A percentile compares a stretch with the other conserved stretches of the same genome.
Conservation (phyloP, 2,113 vertebrate species). For the Eulemur macaco region DNA sequence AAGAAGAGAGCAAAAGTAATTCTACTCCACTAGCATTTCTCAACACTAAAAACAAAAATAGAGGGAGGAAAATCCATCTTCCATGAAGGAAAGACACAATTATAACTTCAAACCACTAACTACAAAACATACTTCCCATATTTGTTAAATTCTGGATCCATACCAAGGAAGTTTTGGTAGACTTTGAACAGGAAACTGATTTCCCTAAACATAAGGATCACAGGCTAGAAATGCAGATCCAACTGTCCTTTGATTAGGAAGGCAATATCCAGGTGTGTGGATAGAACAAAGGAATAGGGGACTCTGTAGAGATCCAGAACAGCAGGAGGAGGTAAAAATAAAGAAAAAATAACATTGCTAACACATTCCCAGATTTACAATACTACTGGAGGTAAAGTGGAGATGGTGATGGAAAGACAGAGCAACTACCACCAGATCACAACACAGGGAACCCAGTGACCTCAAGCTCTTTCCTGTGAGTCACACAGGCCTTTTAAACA, state of each 20-base stretch:
- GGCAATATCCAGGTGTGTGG: not conserved
- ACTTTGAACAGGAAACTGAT: constrained; percentile 6
- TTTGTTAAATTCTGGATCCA: constrained; percentile 7
- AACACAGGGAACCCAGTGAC: not conserved
- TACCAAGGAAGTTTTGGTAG: not conserved
- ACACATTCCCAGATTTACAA: not conserved
- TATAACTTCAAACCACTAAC: constrained; percentile 45
- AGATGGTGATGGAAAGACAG: not conserved
- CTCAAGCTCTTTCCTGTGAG: not conserved
- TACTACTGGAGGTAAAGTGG: not conserved
- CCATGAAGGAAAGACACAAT: not conserved
- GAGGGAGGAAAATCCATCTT: not conserved
- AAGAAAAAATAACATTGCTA: not conserved
- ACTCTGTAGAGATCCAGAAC: not conserved
- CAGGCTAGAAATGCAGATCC: not conserved
- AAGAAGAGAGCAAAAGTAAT: constrained; percentile 29
- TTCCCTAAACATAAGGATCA: constrained; percentile 12
- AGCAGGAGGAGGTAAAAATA: not conserved
- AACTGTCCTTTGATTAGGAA: not conserved
- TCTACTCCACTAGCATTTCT: not conserved
- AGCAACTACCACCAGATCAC: not conserved
- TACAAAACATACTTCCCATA: constrained; percentile 19
- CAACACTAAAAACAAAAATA: constrained; percentile 33
- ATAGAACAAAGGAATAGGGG: not conserved
- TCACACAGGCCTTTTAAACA: not conserved